Percentiles rank a stretch among this genome's conserved stretches.
Evolutionary conservation across 2,888 invertebrate species (phyloP).

Genomic region (Erebia epiphron): DNA sequence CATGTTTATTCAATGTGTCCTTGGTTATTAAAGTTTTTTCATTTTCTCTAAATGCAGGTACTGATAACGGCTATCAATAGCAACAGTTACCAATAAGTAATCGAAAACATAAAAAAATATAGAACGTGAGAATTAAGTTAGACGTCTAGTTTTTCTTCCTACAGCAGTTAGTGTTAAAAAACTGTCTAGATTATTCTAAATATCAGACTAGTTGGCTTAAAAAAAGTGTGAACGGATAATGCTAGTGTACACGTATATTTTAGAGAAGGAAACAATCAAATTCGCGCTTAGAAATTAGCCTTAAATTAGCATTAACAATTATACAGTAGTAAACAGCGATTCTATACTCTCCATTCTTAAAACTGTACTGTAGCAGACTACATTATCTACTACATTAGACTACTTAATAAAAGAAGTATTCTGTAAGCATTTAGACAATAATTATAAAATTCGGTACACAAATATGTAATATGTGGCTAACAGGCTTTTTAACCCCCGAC

Average conservation of each 20-base stretch:
- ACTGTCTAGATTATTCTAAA: neutral
- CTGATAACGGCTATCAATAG: no score
- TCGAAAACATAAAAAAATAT: neutral
- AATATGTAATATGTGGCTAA: no score
- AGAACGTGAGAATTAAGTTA: constrained; percentile 7
- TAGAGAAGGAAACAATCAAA: constrained; percentile 2
- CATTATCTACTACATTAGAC: no score
- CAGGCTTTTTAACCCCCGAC: no score
- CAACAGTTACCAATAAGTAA: no score
- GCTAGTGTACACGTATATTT: constrained; percentile 2
- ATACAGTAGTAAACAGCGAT: neutral
- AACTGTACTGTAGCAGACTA: neutral
- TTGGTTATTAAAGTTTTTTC: no score
- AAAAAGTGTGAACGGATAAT: constrained; percentile 2
- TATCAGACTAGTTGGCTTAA: neutral
- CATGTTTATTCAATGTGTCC: no score
- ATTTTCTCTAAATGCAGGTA: no score
- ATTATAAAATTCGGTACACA: no score
- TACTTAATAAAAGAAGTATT: no score
- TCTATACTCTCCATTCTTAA: neutral
- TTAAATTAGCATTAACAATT: neutral
- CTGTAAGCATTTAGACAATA: no score
- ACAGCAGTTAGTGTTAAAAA: neutral
- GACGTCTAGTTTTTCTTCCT: neutral
- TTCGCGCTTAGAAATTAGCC: neutral